These are phyloP conservation scores for Pelodiscus sinensis DNA, from an alignment of 2,113 vertebrate genomes.

Conservation along the genomic window DNA sequence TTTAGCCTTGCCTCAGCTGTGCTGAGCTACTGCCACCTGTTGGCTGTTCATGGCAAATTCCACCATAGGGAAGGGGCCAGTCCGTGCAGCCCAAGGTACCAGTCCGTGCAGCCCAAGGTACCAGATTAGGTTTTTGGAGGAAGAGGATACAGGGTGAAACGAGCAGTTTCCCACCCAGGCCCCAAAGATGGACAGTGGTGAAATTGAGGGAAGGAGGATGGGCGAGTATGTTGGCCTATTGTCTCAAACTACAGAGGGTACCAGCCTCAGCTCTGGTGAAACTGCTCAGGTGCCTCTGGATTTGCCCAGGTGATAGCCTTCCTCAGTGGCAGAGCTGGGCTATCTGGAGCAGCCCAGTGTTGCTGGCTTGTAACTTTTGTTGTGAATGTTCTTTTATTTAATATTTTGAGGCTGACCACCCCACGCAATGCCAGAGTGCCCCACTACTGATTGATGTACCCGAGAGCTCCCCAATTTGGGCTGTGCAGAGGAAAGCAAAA, in stretches of 20 bases:
- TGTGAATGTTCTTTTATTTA: neutral
- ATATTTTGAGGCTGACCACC: neutral
- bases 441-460: neutral
- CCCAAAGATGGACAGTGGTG: neutral
- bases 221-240: neutral
- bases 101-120: neutral
- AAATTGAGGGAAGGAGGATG: neutral
- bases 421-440: neutral
- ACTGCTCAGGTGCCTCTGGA: neutral
- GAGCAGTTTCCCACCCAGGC: neutral
- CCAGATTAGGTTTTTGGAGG: neutral
- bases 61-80: neutral
- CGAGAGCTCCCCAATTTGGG: neutral
- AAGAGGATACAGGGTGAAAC: neutral
- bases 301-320: neutral
- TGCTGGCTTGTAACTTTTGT: fast-evolving
- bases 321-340: neutral
- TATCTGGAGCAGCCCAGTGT: neutral
- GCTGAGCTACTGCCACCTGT: neutral
- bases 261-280: neutral
- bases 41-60: neutral
- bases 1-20: neutral
- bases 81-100: neutral
- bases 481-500: neutral
- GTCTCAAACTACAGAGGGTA: neutral